phyloP scores from a whole-genome alignment of 2,797 vertebrate species.

The Anguilla pacifica region DNA sequence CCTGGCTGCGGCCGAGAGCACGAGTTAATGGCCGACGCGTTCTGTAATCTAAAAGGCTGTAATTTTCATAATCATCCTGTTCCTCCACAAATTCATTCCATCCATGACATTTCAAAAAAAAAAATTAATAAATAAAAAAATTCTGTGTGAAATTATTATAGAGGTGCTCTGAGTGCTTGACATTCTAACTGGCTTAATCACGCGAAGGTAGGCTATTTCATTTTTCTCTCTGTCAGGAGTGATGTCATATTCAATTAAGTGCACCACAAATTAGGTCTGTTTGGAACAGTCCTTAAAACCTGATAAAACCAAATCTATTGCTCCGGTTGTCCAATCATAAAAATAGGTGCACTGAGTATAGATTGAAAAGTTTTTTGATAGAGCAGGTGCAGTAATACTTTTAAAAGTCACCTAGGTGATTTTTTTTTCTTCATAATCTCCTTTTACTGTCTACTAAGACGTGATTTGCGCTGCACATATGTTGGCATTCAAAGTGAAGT shows the following conservation, averaged over 20 bases:
- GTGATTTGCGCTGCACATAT: slow-evolving; percentile 9
- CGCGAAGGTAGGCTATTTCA: not conserved
- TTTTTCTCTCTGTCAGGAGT: not conserved
- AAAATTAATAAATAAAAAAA: not conserved
- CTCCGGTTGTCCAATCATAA: not conserved
- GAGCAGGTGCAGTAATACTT: not conserved
- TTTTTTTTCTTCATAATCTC: not conserved
- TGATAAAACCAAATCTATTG: not conserved
- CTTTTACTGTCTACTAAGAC: not conserved
- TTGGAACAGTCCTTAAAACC: not conserved
- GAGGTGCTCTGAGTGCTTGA: slow-evolving; percentile 1
- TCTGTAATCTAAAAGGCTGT: not conserved
- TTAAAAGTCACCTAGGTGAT: not conserved
- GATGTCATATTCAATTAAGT: not conserved
- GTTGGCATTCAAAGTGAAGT: not conserved
- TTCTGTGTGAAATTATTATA: not conserved
- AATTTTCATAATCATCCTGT: not conserved
- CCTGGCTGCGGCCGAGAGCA: not conserved
- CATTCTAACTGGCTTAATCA: not conserved
- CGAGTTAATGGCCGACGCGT: not conserved
- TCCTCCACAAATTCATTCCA: not conserved
- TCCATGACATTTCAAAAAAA: not conserved
- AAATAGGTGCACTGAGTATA: not conserved
- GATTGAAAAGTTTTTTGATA: not conserved
- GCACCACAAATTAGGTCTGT: not conserved